Evolutionary conservation across 2,888 invertebrate genomes (phyloP).

Genomic region (Nineta flava): DNA sequence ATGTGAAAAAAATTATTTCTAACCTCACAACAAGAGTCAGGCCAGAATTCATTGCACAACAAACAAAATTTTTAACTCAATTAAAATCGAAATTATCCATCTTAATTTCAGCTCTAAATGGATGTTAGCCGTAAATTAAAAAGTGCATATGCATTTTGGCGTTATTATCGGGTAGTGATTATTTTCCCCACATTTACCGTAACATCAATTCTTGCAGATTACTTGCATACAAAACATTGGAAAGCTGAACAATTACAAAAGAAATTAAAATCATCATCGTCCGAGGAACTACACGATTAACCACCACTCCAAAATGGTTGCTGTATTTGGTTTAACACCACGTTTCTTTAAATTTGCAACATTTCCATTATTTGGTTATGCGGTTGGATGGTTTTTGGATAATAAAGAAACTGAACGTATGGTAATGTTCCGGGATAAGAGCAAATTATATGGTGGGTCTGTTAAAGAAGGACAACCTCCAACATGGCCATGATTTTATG

Average conservation of each 20-base stretch:
- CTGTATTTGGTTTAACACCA: conserved; percentile 37
- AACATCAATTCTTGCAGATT: conserved; percentile 51
- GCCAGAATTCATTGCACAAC: too few species aligned
- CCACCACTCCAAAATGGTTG: conserved; percentile 23
- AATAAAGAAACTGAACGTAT: conserved; percentile 53
- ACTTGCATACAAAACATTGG: conserved; percentile 55
- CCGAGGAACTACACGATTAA: conserved; percentile 5
- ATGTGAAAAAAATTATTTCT: too few species aligned
- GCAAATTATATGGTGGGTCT: conserved; percentile 53
- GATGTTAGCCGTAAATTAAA: neutral
- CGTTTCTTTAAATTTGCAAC: conserved; percentile 30
- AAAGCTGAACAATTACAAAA: conserved; percentile 31
- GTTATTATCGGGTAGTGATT: conserved; percentile 49
- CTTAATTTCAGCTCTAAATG: neutral
- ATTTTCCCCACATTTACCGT: conserved; percentile 45
- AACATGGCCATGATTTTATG: conserved; percentile 43
- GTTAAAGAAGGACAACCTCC: conserved; percentile 50
- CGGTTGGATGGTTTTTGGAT: conserved; percentile 49
- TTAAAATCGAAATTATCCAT: too few species aligned
- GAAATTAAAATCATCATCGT: conserved; percentile 11
- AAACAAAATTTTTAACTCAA: too few species aligned
- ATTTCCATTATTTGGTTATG: conserved; percentile 39
- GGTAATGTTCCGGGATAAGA: conserved; percentile 61
- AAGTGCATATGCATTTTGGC: conserved; percentile 25
- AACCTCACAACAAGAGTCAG: too few species aligned